These are phyloP conservation scores for Octodonta nipae DNA, from an alignment of 2,888 invertebrate species.

Conservation along the genomic window DNA sequence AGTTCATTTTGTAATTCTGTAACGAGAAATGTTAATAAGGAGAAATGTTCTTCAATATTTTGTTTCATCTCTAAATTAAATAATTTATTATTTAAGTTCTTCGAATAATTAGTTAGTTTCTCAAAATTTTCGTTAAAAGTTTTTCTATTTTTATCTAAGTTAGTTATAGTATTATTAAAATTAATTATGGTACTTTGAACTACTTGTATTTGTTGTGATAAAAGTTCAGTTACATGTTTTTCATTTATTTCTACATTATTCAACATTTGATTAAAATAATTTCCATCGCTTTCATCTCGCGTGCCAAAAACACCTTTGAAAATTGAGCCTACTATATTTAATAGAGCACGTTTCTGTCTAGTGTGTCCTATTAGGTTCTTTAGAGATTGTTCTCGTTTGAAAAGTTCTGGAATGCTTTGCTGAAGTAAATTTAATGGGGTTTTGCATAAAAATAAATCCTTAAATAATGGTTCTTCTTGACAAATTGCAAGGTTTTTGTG, in stretches of 20 bases:
- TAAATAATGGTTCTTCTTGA: neutral
- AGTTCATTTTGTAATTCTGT: constrained; percentile 11
- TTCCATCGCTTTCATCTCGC: constrained; percentile 12
- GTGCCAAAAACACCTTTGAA: constrained; percentile 12
- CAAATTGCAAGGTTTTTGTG: constrained; percentile 6
- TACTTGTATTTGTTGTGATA: constrained; percentile 11
- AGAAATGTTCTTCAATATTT: constrained; percentile 12
- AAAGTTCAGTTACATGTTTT: constrained; percentile 8
- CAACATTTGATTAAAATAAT: constrained; percentile 10
- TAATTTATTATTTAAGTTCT: constrained; percentile 2
- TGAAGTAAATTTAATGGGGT: constrained; percentile 4
- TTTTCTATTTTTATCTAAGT: constrained; percentile 8
- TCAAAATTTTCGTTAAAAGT: constrained; percentile 10
- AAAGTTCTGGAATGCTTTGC: neutral
- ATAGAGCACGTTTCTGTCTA: constrained; percentile 5
- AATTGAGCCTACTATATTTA: constrained; percentile 8
- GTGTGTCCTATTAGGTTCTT: constrained; percentile 2
- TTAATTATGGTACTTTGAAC: constrained; percentile 10
- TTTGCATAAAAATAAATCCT: constrained; percentile 4
- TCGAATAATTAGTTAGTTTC: constrained; percentile 4
- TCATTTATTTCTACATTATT: constrained; percentile 9
- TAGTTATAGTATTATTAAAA: constrained; percentile 12
- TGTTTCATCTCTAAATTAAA: constrained; percentile 11
- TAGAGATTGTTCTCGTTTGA: constrained; percentile 2
- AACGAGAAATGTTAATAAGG: constrained; percentile 9